Percentiles rank a stretch among this genome's conserved stretches.
phyloP scores from a whole-genome alignment of 2,113 vertebrate genomes.

The Marcusenius ussheri region DNA sequence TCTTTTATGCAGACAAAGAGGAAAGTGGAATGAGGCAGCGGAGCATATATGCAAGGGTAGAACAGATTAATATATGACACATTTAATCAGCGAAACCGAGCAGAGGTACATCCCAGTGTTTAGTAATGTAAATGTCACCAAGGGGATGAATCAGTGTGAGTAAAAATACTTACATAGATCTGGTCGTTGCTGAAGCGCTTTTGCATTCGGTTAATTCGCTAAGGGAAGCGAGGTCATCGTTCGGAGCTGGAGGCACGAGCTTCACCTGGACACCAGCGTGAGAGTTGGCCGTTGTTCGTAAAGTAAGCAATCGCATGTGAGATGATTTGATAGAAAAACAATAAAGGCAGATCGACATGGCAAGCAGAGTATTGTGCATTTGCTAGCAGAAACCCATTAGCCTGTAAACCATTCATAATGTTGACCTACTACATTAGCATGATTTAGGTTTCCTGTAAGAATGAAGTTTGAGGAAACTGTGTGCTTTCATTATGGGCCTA shows the following conservation, averaged over 20 bases:
- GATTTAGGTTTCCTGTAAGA: not conserved
- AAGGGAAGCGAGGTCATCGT: constrained; percentile 86
- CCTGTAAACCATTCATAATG: not conserved
- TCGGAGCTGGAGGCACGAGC: constrained; percentile 87
- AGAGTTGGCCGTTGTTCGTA: not conserved
- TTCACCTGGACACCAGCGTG: constrained; percentile 65
- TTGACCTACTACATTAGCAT: not conserved
- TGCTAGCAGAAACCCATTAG: not conserved
- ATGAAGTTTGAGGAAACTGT: not conserved
- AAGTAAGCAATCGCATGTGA: not conserved
- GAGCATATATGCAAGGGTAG: not conserved
- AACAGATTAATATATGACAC: not conserved
- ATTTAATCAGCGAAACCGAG: not conserved
- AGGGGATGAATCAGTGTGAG: not conserved
- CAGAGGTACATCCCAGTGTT: not conserved
- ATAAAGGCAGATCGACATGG: not conserved
- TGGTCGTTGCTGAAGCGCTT: constrained; percentile 93
- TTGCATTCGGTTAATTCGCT: constrained; percentile 87
- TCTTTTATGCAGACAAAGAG: not conserved
- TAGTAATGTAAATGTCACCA: not conserved
- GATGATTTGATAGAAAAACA: not conserved
- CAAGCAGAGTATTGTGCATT: not conserved
- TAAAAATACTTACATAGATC: constrained; percentile 76
- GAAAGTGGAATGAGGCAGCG: not conserved
- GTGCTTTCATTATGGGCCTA: not conserved